phyloP scores from a whole-genome alignment of 2,113 vertebrate species.

The Onychorhynchus coronatus region DNA sequence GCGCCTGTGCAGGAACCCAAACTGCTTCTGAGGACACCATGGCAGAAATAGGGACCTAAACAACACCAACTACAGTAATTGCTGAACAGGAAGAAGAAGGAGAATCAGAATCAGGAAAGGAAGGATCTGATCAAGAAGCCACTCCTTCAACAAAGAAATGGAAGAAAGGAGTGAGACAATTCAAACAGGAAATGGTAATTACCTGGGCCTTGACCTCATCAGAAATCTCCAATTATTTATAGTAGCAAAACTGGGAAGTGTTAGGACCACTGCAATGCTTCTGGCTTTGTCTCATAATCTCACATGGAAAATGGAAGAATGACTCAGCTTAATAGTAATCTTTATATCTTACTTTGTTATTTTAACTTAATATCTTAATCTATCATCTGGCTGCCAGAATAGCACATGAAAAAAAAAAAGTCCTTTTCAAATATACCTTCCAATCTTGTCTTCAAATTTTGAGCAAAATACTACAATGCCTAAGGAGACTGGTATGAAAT shows the following conservation, averaged over 20 bases:
- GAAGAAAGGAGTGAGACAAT: no score
- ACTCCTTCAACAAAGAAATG: no score
- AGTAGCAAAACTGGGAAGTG: not conserved
- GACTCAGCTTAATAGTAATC: not conserved
- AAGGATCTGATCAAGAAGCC: no score
- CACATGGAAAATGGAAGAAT: not conserved
- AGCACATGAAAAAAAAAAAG: not conserved
- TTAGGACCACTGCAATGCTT: not conserved
- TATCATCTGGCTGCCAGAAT: not conserved
- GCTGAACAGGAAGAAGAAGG: no score
- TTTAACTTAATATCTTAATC: not conserved
- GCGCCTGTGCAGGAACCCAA: no score
- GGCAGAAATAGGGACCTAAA: no score
- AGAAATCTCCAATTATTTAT: not conserved
- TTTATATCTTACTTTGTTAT: not conserved
- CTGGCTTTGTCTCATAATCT: not conserved
- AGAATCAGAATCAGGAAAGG: no score
- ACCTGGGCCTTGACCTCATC: not conserved
- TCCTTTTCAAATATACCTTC: not conserved
- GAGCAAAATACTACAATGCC: not conserved
- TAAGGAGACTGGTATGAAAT: not conserved
- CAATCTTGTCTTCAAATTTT: not conserved
- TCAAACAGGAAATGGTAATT: no score
- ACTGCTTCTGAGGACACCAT: no score
- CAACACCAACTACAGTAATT: no score